Base-by-base conservation (phyloP, 2,888 invertebrate species). In the Drosophila cyrtoloma region DNA sequence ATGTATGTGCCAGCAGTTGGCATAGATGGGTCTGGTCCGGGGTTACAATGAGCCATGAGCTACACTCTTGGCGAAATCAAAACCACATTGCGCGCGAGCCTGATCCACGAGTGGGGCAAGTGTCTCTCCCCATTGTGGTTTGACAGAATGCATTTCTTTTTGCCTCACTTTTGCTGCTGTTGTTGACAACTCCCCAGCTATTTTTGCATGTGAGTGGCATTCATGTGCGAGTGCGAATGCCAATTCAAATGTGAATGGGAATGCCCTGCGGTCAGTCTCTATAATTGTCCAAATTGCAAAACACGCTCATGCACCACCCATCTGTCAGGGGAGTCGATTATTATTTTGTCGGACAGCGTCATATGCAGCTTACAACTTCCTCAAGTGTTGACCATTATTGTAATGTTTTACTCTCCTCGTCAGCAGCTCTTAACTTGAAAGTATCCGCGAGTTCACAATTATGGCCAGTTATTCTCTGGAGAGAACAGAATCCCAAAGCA, bases 81-180 rank as follows among this genome's bases (percentile, higher is more conserved):
- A 81, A 59, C 59, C 60, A 77, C 56, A 39, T 65, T 50, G 58
- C 72, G 61, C 71, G 61, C 39, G 59, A 50, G 52, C 53, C 59
- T 72, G 71, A 70, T 66, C 70, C 60, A 79, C 69, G 77, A 65
- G 61, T 58, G 22, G 81, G 57, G 62, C 50, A 63, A 59, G 79
- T 67, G 87, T 73, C 74, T 78, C 70, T 57, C n/a, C 19, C 33
- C 76, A 74, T 81, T 86, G 90, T 71, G 85, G 85, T 66, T 77
- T 82, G 73, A 79, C 80, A 75, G 68, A 65, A 62, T 69, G 64
- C 67, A 73, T 50, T 68, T 68, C 70, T 70, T 51, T 78, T 30
- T 55, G 28, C 2, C 55, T 66, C 55, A 22, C 50, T 47, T 57
- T 26, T 32, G n/a, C 19, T 30, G 37, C 52, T 58, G 63, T 42